Percentiles rank a stretch among this genome's conserved stretches.
Conservation (phyloP, 2,888 invertebrate species). For the Aporophyla lueneburgensis region DNA sequence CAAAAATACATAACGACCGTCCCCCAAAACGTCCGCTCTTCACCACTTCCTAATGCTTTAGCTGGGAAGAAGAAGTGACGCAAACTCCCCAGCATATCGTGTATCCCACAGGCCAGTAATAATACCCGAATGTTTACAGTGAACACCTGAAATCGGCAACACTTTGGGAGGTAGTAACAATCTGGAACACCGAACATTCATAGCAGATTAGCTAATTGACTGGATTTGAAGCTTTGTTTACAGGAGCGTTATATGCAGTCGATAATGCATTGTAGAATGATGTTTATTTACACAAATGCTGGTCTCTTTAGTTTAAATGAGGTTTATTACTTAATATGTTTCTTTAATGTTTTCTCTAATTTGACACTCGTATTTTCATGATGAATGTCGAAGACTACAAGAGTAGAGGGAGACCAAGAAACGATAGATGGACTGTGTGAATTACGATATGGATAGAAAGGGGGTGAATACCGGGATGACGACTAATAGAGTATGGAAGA, state of each 20-base stretch:
- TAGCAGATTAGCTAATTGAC: slow-evolving; percentile 27
- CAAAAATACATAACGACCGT: too few species aligned
- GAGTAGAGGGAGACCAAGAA: too few species aligned
- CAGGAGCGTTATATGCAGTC: background rate
- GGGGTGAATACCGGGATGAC: too few species aligned
- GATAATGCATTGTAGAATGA: background rate
- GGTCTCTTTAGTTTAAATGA: background rate
- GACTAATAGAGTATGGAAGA: too few species aligned
- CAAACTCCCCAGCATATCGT: too few species aligned
- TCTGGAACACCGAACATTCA: slow-evolving; percentile 28
- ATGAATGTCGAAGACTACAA: too few species aligned
- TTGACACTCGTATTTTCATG: background rate
- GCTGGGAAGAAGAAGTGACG: too few species aligned
- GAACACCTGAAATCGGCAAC: slow-evolving; percentile 38
- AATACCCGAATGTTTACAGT: slow-evolving; percentile 53
- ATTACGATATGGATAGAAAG: too few species aligned
- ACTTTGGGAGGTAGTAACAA: slow-evolving; percentile 32
- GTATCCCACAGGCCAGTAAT: slow-evolving; percentile 34
- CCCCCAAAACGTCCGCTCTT: too few species aligned
- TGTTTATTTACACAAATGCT: slow-evolving; percentile 12
- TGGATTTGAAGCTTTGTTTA: slow-evolving; percentile 9
- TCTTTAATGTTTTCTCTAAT: background rate
- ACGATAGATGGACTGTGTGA: too few species aligned
- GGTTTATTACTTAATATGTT: background rate
- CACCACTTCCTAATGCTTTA: too few species aligned